Conservation (phyloP, 2,797 vertebrate species). For the Mormyrops attenuatus region DNA sequence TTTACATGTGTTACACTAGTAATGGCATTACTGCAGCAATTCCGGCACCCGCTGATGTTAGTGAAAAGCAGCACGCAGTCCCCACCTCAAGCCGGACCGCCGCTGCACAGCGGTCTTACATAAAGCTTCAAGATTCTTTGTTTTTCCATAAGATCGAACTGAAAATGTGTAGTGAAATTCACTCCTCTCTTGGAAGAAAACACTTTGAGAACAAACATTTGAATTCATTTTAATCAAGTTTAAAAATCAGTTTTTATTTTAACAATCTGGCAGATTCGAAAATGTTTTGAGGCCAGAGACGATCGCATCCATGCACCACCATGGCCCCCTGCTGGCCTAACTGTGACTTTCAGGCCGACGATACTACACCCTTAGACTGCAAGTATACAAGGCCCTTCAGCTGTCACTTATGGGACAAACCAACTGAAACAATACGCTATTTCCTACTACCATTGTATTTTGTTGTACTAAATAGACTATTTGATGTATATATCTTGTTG, state of each 20-base stretch:
- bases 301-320: slow-evolving; percentile 6
- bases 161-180: background rate
- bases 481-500: background rate
- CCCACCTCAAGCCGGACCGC: background rate
- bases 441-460: slow-evolving; percentile 5
- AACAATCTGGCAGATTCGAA: slow-evolving; percentile 15
- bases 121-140: background rate
- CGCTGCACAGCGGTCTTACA: background rate
- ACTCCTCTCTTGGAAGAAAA: slow-evolving; percentile 1
- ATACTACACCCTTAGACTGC: slow-evolving; percentile 7
- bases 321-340: background rate
- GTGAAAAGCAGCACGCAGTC: background rate
- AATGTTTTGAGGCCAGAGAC: slow-evolving; percentile 7
- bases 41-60: background rate
- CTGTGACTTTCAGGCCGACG: background rate
- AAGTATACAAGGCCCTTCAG: slow-evolving; percentile 1
- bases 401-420: background rate
- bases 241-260: slow-evolving; percentile 14
- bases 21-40: slow-evolving; percentile 35
- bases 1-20: background rate
- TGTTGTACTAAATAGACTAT: slow-evolving; percentile 15
- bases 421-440: background rate
- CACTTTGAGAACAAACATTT: background rate
- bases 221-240: slow-evolving; percentile 13
- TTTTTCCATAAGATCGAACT: background rate